Evolutionary conservation across 1,140 invertebrate genomes (phyloP), one percentile per base, ranked within the genome.

Genomic region (Drosophila littoralis): DNA sequence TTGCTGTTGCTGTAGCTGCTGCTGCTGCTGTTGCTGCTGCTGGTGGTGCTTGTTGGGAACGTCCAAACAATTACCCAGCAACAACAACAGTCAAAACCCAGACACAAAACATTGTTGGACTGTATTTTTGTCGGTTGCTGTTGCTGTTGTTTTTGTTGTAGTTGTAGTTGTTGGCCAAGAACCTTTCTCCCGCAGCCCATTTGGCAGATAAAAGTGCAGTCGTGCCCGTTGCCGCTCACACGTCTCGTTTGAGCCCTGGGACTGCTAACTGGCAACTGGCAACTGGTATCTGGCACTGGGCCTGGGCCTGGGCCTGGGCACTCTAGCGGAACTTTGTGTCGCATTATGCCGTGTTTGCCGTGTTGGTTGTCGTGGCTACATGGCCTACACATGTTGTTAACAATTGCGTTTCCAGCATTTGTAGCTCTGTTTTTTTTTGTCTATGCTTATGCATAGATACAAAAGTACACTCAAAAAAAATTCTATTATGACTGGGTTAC

Each of bases 311-410:
- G 77, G 68, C 64, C 57, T 81, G 83, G 76, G 76, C 83, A 86
- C 65, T 86, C 79, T 86, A 86, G 82, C 82, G 82, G 82, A 86
- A 86, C 82, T 79, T 79, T 86, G 82, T 86, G 82, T 86, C 82
- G 76, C 83, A 86, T 86, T 86, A 86, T 86, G 83, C 79, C 78
- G 77, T 58, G 59, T 63, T 68, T 59, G 59, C 40, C 38, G 63
- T 80, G 67, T 75, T 72, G 70, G 78, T 81, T 81, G 83, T 88
- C 83, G 82, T 86, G 83, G 79, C 82, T 88, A 79, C 82, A 86
- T 86, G 83, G 83, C 38, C 83, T 82, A 77, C 76, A 88, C 85
- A 83, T 85, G 78, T 85, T 69, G 68, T 50, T 55, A 71, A 71
- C 82, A 86, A 86, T 86, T 85, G 83, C 75, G 77, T 76, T 79